Evolutionary conservation across 2,797 vertebrate genomes (phyloP), one percentile per base, ranked within the genome.

Genomic region (Sorex maritimensis): DNA sequence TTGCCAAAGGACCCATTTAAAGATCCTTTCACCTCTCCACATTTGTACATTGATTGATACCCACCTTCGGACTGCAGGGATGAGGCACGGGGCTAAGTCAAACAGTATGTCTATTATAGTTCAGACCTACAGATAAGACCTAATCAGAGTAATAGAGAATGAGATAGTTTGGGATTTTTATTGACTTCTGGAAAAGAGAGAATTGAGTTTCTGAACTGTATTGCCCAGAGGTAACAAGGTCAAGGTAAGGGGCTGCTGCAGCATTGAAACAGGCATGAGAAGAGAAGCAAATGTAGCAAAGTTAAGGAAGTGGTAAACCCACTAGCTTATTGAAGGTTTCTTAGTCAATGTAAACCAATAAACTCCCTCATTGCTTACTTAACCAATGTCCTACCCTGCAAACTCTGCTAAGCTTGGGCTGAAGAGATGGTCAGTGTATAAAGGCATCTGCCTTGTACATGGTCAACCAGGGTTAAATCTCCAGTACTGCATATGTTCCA

Each of bases 101-200:
- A 81, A 6, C 12, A 65, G 9, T 75, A 6, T 23, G 55, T 81
- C 82, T 65, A 6, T 44, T 81, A 49, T 55, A 21, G 21, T 73
- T 83, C 41, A 86, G 65, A 41, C n/a, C 58, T 10, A 86, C 7
- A 41, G 17, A 67, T 72, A 4, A 72, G 58, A 80, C 8, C 14
- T 15, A 91, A 34, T 85, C 74, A 85, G n/a, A 86, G 23, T 30
- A 34, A 93, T 69, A 71, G 28, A 19, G 21, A 94, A 81, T 52
- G 7, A 80, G 19, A 41, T 38, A 30, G 13, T 86, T 58, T 65
- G 46, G 68, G 55, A 21, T 46, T 67, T 85, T 91, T 58, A 28
- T 2, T 44, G 21, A 67, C 23, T 89, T 83, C 8, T 78, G 61
- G 17, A 63, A 74, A 80, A 86, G n/a, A 41, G 3, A n/a, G 30